Conservation (phyloP, 2,113 vertebrate genomes). For the Phalacrocorax aristotelis region DNA sequence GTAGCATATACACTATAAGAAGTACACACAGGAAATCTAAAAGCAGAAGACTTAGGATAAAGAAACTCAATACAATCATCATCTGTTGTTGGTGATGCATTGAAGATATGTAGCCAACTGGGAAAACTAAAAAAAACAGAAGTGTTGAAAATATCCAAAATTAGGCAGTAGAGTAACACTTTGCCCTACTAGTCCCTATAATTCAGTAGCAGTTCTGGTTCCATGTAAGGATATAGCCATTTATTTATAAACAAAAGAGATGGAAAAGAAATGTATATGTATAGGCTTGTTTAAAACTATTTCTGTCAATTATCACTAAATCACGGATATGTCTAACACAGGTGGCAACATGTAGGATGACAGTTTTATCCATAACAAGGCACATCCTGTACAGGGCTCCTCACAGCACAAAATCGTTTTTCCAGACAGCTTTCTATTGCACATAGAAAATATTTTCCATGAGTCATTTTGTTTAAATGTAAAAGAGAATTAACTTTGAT, state of each 20-base stretch:
- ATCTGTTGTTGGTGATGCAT: not conserved
- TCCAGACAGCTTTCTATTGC: conserved; percentile 29
- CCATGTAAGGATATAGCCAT: not conserved
- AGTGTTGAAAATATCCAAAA: not conserved
- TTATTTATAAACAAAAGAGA: not conserved
- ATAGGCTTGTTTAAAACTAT: not conserved
- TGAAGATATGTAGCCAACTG: not conserved
- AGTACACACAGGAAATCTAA: not conserved
- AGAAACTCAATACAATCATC: not conserved
- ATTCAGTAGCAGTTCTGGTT: not conserved
- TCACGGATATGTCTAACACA: not conserved
- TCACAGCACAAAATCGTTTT: not conserved
- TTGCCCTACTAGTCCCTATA: not conserved
- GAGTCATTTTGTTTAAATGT: not conserved
- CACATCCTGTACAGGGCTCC: not conserved
- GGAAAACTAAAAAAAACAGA: not conserved
- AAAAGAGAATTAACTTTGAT: conserved; percentile 21
- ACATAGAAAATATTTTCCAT: conserved; percentile 41
- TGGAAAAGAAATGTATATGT: not conserved
- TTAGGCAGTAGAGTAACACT: not conserved
- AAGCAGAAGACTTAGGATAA: not conserved
- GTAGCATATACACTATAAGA: not conserved
- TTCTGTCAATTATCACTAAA: not conserved
- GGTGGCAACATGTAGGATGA: conserved; percentile 1
- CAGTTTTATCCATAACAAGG: conserved; percentile 5